Conservation (phyloP, 2,888 invertebrate species). For the Tenthredo notha region DNA sequence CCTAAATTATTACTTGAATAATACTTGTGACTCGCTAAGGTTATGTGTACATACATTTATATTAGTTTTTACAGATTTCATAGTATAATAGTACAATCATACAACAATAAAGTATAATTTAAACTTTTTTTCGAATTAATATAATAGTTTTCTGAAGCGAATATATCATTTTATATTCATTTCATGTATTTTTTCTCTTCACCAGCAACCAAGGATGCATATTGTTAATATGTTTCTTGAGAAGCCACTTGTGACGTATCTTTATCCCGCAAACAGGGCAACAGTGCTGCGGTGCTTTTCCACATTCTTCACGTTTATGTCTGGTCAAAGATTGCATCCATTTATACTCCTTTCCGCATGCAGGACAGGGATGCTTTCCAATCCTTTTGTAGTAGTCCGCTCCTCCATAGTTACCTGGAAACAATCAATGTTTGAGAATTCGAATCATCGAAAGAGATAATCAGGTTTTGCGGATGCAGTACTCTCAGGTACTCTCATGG, state of each 20-base stretch:
- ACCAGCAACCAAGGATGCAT: slow-evolving; percentile 66
- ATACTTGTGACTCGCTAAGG: slow-evolving; percentile 4
- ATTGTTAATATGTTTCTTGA: slow-evolving; percentile 73
- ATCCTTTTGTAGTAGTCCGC: slow-evolving; percentile 72
- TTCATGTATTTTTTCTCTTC: slow-evolving; percentile 21
- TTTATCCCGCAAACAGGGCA: slow-evolving; percentile 76
- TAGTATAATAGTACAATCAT: background rate
- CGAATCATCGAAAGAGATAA: background rate
- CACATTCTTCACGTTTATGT: slow-evolving; percentile 80
- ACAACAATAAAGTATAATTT: background rate
- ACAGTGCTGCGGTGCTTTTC: slow-evolving; percentile 76
- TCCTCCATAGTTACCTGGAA: slow-evolving; percentile 42
- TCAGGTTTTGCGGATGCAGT: background rate
- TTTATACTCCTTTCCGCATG: slow-evolving; percentile 87
- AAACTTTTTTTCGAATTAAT: background rate
- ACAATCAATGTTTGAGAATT: slow-evolving; percentile 24
- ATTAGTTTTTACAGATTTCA: background rate
- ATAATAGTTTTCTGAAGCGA: background rate
- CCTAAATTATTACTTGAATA: background rate
- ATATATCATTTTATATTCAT: too few species aligned
- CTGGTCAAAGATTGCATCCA: slow-evolving; percentile 87
- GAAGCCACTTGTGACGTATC: slow-evolving; percentile 76
- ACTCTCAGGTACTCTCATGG: background rate
- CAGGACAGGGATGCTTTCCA: slow-evolving; percentile 79
- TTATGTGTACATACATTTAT: background rate